Conservation (phyloP, 2,113 vertebrate species). For the Ginglymostoma cirratum region DNA sequence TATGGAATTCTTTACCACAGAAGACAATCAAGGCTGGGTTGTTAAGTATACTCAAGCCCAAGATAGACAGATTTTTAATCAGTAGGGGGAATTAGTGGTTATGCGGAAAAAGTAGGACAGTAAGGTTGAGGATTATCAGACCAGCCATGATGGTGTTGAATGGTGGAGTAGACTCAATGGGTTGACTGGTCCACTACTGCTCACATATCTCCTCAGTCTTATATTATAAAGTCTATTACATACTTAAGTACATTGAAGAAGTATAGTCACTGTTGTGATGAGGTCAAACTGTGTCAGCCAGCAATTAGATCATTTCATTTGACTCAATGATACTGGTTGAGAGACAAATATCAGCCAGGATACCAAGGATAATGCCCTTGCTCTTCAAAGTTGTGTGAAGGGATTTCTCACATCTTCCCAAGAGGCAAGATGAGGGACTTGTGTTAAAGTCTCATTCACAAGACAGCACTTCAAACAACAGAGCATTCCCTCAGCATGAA, state of each 20-base stretch:
- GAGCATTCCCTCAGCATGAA: background rate
- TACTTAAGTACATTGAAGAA: background rate
- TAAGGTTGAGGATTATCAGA: too few species aligned
- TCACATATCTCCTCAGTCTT: too few species aligned
- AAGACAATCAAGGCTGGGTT: too few species aligned
- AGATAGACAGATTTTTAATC: too few species aligned
- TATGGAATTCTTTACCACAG: too few species aligned
- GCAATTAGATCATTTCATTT: background rate
- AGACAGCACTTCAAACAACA: background rate
- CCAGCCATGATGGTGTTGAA: too few species aligned
- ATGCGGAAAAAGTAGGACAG: too few species aligned
- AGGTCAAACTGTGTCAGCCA: background rate
- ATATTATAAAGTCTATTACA: background rate
- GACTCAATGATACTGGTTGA: background rate
- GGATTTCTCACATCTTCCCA: background rate
- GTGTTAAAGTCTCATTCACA: background rate
- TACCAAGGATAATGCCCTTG: background rate
- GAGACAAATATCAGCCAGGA: background rate
- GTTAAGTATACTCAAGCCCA: too few species aligned
- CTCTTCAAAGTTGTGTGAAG: background rate
- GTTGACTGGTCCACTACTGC: too few species aligned
- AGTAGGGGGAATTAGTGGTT: too few species aligned
- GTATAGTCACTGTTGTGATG: background rate
- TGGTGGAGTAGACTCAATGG: too few species aligned
- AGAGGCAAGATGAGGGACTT: background rate